Evolutionary conservation across 2,797 vertebrate genomes (phyloP).

Genomic region (Lemur catta): DNA sequence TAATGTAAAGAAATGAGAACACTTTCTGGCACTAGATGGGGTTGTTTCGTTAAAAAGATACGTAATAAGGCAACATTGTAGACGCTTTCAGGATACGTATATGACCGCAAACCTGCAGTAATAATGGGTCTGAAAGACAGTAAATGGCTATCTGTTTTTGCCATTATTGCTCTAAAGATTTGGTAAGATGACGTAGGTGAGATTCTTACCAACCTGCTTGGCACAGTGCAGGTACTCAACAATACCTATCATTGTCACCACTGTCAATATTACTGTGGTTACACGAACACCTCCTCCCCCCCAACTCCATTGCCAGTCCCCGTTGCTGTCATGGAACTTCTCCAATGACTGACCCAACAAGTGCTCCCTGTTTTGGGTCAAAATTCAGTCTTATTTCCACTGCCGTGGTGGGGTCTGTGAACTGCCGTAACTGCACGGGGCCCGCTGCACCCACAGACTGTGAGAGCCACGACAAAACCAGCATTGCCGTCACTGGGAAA

Average conservation of each 20-base stretch:
- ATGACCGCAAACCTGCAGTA: neutral
- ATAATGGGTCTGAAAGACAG: neutral
- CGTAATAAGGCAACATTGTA: neutral
- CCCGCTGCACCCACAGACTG: neutral
- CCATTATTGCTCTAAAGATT: neutral
- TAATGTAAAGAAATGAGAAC: neutral
- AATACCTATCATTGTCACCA: neutral
- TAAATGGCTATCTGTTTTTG: neutral
- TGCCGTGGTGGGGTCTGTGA: neutral
- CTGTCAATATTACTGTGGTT: neutral
- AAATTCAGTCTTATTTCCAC: neutral
- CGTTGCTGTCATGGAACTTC: neutral
- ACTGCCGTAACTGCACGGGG: neutral
- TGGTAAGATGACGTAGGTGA: neutral
- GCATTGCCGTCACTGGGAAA: neutral
- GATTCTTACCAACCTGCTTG: neutral
- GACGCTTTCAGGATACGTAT: neutral
- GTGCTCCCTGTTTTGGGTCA: neutral
- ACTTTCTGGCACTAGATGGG: neutral
- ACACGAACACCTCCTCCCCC: neutral
- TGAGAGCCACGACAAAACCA: neutral
- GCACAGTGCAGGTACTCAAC: neutral
- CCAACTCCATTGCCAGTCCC: neutral
- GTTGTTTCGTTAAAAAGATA: neutral
- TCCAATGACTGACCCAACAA: neutral